Percentiles rank a stretch among this genome's conserved stretches.
These are phyloP conservation scores for Dryobota labecula DNA, from an alignment of 2,888 invertebrate species.

Conservation along the genomic window DNA sequence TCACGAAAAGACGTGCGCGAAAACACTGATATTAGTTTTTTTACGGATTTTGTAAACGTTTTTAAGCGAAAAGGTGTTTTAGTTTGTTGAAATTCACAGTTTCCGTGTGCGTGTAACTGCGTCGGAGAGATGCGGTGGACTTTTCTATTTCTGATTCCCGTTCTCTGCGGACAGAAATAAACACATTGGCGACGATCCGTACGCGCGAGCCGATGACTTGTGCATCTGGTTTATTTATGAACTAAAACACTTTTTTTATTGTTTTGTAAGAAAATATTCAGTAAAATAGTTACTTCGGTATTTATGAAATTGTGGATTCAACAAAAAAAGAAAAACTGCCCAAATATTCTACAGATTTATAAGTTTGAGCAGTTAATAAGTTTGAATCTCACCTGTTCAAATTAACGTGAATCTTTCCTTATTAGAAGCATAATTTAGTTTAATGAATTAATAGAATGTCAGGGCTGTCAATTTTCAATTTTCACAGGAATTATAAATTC, in stretches of 20 bases:
- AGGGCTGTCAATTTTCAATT: background rate
- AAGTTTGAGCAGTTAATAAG: background rate
- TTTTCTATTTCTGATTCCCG: conserved; percentile 88
- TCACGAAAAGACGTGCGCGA: conserved; percentile 71
- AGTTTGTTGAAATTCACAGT: conserved; percentile 58
- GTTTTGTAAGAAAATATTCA: conserved; percentile 19
- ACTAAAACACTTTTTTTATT: conserved; percentile 52
- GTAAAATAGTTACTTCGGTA: background rate
- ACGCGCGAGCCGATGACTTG: conserved; percentile 72
- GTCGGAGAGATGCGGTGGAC: conserved; percentile 82
- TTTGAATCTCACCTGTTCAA: background rate
- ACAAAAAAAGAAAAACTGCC: background rate
- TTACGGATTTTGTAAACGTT: conserved; percentile 39
- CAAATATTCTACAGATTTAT: background rate
- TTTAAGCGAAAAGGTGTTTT: conserved; percentile 64
- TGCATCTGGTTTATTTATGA: conserved; percentile 74
- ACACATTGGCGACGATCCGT: conserved; percentile 81
- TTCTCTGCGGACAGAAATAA: conserved; percentile 86
- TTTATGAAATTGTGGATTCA: background rate
- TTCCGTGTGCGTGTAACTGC: conserved; percentile 82
- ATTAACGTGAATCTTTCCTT: background rate
- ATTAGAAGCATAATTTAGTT: background rate
- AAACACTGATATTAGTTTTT: conserved; percentile 26
- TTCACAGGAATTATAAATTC: background rate
- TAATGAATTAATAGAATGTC: background rate